These are phyloP conservation scores for Trialeurodes vaporariorum DNA, from an alignment of 1,140 invertebrate species.

Conservation along the genomic window DNA sequence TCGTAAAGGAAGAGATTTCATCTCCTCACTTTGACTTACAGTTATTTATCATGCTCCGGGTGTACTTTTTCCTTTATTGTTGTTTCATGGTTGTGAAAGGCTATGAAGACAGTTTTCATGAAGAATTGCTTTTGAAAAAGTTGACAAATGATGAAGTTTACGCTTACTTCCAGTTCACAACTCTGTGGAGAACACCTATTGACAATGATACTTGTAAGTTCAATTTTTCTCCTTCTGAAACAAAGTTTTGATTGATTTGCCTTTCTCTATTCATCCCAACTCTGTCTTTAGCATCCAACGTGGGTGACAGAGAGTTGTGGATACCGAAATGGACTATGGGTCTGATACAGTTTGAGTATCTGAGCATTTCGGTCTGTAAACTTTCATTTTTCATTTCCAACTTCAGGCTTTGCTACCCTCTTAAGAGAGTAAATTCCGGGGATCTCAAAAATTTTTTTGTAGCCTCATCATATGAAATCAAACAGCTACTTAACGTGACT, in stretches of 20 bases:
- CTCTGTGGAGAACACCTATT: slow-evolving; percentile 49
- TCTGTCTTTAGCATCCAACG: not conserved
- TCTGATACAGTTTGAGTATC: not conserved
- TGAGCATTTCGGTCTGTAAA: not conserved
- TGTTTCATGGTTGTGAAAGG: no score
- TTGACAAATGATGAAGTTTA: slow-evolving; percentile 64
- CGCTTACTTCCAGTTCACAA: slow-evolving; percentile 76
- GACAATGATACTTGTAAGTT: slow-evolving; percentile 43
- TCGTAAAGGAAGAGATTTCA: no score
- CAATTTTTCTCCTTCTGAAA: not conserved
- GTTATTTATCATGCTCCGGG: no score
- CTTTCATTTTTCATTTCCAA: not conserved
- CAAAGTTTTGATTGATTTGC: not conserved
- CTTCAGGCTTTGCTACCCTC: no score
- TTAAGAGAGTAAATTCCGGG: no score
- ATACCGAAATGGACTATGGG: no score
- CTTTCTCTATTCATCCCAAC: not conserved
- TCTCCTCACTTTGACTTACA: no score
- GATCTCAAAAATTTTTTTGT: no score
- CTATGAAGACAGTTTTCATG: slow-evolving; percentile 48
- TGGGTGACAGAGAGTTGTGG: no score
- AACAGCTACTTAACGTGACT: no score
- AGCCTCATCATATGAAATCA: no score
- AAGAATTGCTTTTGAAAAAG: slow-evolving; percentile 70
- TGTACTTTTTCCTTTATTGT: no score